A percentile compares a stretch with the other conserved stretches of the same genome.
Conservation (phyloP, 2,113 vertebrate species). For the Python bivittatus region DNA sequence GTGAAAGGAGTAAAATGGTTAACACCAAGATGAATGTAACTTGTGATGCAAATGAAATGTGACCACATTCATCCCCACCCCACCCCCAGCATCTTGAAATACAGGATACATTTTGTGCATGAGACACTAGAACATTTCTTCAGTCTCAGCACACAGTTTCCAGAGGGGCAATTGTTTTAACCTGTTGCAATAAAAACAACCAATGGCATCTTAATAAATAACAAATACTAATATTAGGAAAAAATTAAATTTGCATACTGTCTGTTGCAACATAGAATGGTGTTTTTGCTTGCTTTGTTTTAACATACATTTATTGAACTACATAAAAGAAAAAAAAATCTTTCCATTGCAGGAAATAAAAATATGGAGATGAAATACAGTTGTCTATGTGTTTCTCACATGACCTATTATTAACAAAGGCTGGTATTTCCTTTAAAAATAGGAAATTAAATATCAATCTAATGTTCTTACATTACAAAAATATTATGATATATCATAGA, state of each 20-base stretch:
- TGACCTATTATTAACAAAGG: background rate
- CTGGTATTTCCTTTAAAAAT: background rate
- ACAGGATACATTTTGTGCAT: conserved; percentile 46
- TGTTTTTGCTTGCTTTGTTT: background rate
- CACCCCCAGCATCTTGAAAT: conserved; percentile 24
- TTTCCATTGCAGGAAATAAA: background rate
- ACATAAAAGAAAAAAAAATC: background rate
- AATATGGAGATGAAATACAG: background rate
- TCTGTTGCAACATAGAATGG: background rate
- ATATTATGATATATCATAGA: background rate
- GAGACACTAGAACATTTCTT: conserved; percentile 42
- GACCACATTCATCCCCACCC: conserved; percentile 14
- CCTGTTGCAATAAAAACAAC: background rate
- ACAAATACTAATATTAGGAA: background rate
- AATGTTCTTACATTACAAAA: background rate
- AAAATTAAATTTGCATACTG: background rate
- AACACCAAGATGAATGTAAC: conserved; percentile 55
- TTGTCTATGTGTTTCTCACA: background rate
- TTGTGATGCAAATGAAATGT: conserved; percentile 55
- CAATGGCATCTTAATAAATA: background rate
- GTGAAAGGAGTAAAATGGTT: conserved; percentile 57
- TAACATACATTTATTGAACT: background rate
- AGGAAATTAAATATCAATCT: background rate
- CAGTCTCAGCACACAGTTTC: background rate
- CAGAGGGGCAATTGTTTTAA: background rate